Percentiles rank a stretch among this genome's conserved stretches.
Evolutionary conservation across 2,888 invertebrate genomes (phyloP).

Genomic region (Zaprionus bogoriensis): DNA sequence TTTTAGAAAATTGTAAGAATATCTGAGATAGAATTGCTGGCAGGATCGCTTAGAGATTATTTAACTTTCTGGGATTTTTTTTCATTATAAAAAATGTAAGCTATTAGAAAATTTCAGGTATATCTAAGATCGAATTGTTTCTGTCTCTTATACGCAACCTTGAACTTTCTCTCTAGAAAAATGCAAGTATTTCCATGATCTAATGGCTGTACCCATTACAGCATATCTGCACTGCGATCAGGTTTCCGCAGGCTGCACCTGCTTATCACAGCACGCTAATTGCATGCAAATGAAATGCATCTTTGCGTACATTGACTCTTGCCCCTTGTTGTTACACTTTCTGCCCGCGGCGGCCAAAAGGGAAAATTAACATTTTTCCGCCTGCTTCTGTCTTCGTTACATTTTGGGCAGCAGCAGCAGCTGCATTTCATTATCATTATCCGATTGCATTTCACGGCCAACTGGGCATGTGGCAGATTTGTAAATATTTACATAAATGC

Average conservation of each 20-base stretch:
- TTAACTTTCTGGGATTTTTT: too few species aligned
- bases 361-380: constrained; percentile 39
- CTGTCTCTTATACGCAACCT: neutral
- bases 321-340: constrained; percentile 70
- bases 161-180: too few species aligned
- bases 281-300: constrained; percentile 63
- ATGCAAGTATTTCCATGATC: neutral
- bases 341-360: constrained; percentile 42
- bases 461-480: constrained; percentile 36
- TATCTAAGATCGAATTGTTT: neutral
- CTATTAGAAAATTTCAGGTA: neutral
- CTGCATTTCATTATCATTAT: constrained; percentile 53
- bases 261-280: constrained; percentile 52
- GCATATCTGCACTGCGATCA: neutral
- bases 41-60: too few species aligned
- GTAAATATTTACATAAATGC: constrained; percentile 45
- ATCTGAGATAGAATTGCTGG: too few species aligned
- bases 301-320: constrained; percentile 37
- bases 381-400: constrained; percentile 33
- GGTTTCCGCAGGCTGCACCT: neutral
- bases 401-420: constrained; percentile 48
- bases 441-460: constrained; percentile 63
- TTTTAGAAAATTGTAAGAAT: too few species aligned
- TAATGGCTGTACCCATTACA: neutral
- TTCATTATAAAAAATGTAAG: too few species aligned